Evolutionary conservation across 2,888 invertebrate species (phyloP).

Genomic region (Drosophila trichaetosa): DNA sequence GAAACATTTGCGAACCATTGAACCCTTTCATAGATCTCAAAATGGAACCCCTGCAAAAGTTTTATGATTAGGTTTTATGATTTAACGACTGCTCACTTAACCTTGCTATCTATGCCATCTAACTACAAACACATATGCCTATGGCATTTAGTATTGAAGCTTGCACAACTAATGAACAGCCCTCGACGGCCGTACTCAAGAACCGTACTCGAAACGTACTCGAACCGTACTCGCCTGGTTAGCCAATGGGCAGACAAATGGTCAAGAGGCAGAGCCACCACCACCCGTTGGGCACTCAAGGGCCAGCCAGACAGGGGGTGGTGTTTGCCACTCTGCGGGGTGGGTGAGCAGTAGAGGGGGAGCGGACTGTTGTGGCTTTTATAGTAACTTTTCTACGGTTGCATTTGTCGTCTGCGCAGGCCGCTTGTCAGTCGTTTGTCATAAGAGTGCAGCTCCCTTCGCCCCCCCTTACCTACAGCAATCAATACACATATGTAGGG

Average conservation of each 20-base stretch:
- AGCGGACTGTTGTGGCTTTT: neutral
- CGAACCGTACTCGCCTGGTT: slow-evolving; percentile 9
- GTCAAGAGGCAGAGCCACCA: slow-evolving; percentile 28
- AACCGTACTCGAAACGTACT: neutral
- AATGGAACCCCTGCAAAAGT: neutral
- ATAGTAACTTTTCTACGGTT: slow-evolving; percentile 45
- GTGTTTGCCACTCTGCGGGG: neutral
- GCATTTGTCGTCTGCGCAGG: slow-evolving; percentile 77
- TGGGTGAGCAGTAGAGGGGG: neutral
- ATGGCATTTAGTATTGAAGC: slow-evolving; percentile 60
- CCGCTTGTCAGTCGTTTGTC: slow-evolving; percentile 80
- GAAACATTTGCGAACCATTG: slow-evolving; percentile 1
- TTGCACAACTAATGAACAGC: slow-evolving; percentile 50
- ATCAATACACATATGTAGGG: slow-evolving; percentile 55
- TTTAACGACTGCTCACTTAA: slow-evolving; percentile 50
- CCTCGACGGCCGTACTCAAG: slow-evolving; percentile 22
- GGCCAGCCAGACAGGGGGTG: slow-evolving; percentile 26
- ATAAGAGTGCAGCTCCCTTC: slow-evolving; percentile 33
- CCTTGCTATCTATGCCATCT: slow-evolving; percentile 68
- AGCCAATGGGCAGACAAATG: slow-evolving; percentile 73
- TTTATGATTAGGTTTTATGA: slow-evolving; percentile 16
- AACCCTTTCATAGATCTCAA: neutral
- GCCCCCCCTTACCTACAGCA: slow-evolving; percentile 36
- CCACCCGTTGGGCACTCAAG: slow-evolving; percentile 45
- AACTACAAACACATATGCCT: slow-evolving; percentile 58